Evolutionary conservation across 2,113 vertebrate genomes (phyloP).

Genomic region (Nycticryphes semicollaris): DNA sequence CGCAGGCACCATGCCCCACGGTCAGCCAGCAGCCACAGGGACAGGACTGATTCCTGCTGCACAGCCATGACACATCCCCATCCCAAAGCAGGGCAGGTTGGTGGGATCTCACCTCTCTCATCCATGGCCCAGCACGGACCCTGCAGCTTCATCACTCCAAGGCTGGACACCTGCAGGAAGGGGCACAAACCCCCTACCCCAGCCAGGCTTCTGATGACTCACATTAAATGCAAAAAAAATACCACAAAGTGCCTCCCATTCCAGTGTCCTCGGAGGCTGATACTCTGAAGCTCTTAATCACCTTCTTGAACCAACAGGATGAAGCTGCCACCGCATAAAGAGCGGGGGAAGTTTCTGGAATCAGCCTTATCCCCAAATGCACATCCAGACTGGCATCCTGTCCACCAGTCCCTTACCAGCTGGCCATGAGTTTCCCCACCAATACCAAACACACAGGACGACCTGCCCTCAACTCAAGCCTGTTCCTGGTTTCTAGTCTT

Average conservation of each 20-base stretch:
- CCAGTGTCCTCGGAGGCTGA: not conserved
- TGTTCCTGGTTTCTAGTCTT: not conserved
- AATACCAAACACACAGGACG: not conserved
- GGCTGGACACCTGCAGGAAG: not conserved
- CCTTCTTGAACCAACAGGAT: not conserved
- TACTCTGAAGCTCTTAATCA: not conserved
- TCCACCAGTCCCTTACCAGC: not conserved
- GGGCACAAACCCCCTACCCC: not conserved
- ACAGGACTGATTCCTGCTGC: fast-evolving
- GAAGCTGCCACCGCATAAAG: not conserved
- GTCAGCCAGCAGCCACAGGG: not conserved
- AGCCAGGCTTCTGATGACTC: not conserved
- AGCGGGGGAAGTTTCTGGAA: not conserved
- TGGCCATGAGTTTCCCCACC: not conserved
- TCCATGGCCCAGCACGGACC: not conserved
- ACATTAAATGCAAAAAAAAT: not conserved
- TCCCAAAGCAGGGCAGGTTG: not conserved
- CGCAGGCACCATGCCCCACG: fast-evolving
- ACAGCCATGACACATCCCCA: not conserved
- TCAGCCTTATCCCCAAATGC: not conserved
- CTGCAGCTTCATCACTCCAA: fast-evolving
- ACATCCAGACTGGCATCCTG: not conserved
- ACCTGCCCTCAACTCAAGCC: not conserved
- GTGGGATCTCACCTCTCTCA: not conserved
- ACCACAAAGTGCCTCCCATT: not conserved